Evolutionary conservation across 2,888 invertebrate genomes (phyloP), one percentile per base, ranked within the genome.

Genomic region (Idaea dimidiata): DNA sequence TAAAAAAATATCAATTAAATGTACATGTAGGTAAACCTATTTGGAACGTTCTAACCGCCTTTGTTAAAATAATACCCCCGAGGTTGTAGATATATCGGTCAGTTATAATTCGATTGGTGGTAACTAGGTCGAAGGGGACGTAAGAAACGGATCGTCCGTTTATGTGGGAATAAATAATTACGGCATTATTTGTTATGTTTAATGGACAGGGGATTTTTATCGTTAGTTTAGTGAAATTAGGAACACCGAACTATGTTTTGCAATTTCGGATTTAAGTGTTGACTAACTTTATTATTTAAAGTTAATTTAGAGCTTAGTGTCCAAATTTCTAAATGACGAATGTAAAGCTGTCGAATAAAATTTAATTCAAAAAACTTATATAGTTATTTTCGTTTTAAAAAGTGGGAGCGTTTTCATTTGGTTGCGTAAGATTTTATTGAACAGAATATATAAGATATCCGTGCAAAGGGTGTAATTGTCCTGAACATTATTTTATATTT

Each of bases 51-150:
- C 7, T 33, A 33, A 33, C 8, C 8, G 43, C 43, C 43, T 43
- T 43, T 43, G 43, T 43, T 58, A 55, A 60, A 60, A 62, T 53
- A 54, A 55, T 16, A 61, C 57, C 54, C 32, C 58, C 32, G 63
- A 43, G 43, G 43, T 43, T 43, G 43, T 43, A 67, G 64, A 43
- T 62, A 69, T 67, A 63, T 70, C 68, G 71, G 70, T 68, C 68
- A 69, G 63, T 57, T 66, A 65, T 75, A 70, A 75, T 71, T 72
- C 68, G 70, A 77, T 77, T 75, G 73, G 68, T 71, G 69, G 72
- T 71, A 75, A 74, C 71, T 77, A 72, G 76, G 77, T 74, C 77
- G 68, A 57, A 58, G 69, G 73, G 73, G 68, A 71, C 56, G 61
- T 63, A 62, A 59, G 60, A 63, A 59, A 60, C 62, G 14, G 65